Conservation (phyloP, 2,797 vertebrate species). For the Sciaenops ocellatus region DNA sequence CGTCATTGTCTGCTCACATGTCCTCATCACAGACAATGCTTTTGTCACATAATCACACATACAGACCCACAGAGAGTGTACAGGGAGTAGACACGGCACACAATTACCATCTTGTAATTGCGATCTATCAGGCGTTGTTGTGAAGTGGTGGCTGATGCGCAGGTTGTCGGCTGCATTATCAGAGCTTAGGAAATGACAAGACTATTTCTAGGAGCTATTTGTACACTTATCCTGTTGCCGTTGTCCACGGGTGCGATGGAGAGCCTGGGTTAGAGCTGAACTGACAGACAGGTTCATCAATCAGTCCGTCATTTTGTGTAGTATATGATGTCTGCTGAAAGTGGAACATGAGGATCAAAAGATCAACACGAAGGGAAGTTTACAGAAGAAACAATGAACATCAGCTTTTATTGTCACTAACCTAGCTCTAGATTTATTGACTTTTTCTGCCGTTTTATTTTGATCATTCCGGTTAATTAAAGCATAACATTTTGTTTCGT, state of each 20-base stretch:
- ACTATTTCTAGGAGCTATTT: slow-evolving; percentile 78
- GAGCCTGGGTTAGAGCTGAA: slow-evolving; percentile 13
- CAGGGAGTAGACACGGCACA: slow-evolving; percentile 49
- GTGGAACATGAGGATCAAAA: neutral
- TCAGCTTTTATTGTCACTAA: neutral
- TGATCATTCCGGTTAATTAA: slow-evolving; percentile 22
- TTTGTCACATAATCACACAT: slow-evolving; percentile 68
- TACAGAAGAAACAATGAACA: slow-evolving; percentile 2
- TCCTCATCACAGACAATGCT: slow-evolving; percentile 60
- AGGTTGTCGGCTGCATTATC: slow-evolving; percentile 64
- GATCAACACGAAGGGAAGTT: neutral
- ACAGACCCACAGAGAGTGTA: slow-evolving; percentile 35
- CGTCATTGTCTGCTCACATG: slow-evolving; percentile 61
- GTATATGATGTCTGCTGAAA: neutral
- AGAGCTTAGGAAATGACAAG: slow-evolving; percentile 76
- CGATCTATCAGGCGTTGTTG: slow-evolving; percentile 68
- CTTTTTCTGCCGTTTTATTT: slow-evolving; percentile 1
- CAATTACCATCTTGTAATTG: slow-evolving; percentile 79
- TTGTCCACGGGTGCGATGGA: slow-evolving; percentile 41
- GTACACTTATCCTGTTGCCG: slow-evolving; percentile 69
- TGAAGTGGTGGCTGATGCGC: slow-evolving; percentile 64
- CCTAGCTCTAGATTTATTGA: neutral
- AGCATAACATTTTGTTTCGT: slow-evolving; percentile 8
- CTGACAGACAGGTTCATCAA: slow-evolving; percentile 49
- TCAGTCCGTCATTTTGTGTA: slow-evolving; percentile 11